phyloP scores from a whole-genome alignment of 92 coral and sea anemone species.

The Bergia sp. region DNA sequence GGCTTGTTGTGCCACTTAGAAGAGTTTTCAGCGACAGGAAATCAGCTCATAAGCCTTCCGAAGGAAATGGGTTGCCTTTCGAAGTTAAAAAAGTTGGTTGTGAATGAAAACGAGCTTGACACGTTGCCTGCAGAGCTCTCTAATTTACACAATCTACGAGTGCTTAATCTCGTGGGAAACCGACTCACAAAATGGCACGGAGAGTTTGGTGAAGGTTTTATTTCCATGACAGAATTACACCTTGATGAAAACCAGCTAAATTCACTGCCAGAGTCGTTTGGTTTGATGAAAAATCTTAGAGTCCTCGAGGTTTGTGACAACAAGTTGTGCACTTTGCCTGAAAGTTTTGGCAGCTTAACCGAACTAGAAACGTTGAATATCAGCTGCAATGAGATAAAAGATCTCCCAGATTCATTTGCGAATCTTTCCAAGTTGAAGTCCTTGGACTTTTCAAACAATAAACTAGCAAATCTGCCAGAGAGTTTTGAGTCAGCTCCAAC shows the following conservation, averaged over 20 bases:
- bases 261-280: slow-evolving; percentile 70
- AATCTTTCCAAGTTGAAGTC: slow-evolving; percentile 60
- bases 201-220: slow-evolving; percentile 62
- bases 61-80: slow-evolving; percentile 52
- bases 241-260: slow-evolving; percentile 83
- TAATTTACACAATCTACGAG: slow-evolving; percentile 56
- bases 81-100: slow-evolving; percentile 60
- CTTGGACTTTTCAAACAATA: slow-evolving; percentile 77
- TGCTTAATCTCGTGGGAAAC: slow-evolving; percentile 77
- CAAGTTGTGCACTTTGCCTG: slow-evolving; percentile 67
- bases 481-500: slow-evolving; percentile 67
- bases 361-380: slow-evolving; percentile 76
- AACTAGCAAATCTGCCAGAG: slow-evolving; percentile 65
- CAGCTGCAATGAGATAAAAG: slow-evolving; percentile 73
- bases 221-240: slow-evolving; percentile 67
- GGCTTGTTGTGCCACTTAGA: slow-evolving; percentile 56
- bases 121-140: slow-evolving; percentile 68
- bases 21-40: slow-evolving; percentile 82
- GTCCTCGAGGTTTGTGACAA: slow-evolving; percentile 92
- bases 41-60: slow-evolving; percentile 71
- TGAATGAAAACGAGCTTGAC: slow-evolving; percentile 78
- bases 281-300: slow-evolving; percentile 61
- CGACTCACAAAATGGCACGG: slow-evolving; percentile 54
- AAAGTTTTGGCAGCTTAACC: slow-evolving; percentile 70
- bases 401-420: slow-evolving; percentile 77